Conservation (phyloP, 2,888 invertebrate genomes). For the Hypolimnas misippus region DNA sequence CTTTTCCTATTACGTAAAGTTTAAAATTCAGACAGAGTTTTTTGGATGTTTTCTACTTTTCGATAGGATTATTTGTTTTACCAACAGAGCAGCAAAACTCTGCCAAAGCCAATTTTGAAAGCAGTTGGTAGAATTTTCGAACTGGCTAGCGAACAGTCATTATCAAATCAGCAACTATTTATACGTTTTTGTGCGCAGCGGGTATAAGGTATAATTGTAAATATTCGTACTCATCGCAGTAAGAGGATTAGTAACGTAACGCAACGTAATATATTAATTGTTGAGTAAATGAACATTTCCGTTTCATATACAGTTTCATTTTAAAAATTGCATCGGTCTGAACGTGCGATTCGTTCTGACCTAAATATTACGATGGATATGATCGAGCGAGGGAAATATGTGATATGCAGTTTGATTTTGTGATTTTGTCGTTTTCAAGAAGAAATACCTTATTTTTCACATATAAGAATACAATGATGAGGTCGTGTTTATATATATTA, state of each 20-base stretch:
- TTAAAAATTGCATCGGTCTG: constrained; percentile 57
- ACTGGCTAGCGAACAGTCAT: neutral
- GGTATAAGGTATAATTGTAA: no score
- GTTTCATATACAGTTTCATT: constrained; percentile 51
- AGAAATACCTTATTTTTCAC: neutral
- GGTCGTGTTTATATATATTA: no score
- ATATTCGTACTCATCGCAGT: constrained; percentile 20
- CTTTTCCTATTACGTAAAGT: no score
- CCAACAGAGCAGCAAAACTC: neutral
- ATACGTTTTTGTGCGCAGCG: neutral
- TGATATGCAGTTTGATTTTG: constrained; percentile 42
- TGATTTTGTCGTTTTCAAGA: constrained; percentile 27
- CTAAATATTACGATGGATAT: constrained; percentile 58
- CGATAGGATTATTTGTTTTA: neutral
- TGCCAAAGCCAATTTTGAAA: neutral
- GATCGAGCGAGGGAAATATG: constrained; percentile 42
- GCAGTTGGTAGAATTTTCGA: neutral
- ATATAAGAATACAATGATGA: neutral
- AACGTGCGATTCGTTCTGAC: constrained; percentile 59
- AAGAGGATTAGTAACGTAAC: constrained; percentile 30
- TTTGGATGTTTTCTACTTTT: neutral
- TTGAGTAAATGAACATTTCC: constrained; percentile 57
- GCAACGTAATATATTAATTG: constrained; percentile 49
- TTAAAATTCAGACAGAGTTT: neutral
- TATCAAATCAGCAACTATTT: neutral